Conservation (phyloP, 2,113 vertebrate genomes). For the Lepus europaeus region DNA sequence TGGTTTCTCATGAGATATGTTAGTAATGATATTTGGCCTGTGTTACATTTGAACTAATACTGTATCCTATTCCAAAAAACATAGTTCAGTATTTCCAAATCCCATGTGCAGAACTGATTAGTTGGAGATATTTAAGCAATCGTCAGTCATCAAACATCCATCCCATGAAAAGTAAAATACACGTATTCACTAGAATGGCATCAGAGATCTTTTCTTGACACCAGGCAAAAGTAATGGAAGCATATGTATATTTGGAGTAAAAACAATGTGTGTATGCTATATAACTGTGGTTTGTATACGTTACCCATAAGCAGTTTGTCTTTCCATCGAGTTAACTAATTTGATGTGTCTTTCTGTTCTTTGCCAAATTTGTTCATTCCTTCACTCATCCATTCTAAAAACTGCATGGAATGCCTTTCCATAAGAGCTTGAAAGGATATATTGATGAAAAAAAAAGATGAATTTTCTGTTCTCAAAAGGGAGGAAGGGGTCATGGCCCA, state of each 20-base stretch:
- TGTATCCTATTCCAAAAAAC: constrained; percentile 58
- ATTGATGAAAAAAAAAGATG: background rate
- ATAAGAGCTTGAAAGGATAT: background rate
- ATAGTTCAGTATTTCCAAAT: constrained; percentile 48
- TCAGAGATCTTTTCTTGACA: background rate
- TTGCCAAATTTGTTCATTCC: background rate
- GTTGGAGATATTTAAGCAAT: constrained; percentile 55
- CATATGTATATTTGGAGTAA: constrained; percentile 8
- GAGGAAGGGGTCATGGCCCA: background rate
- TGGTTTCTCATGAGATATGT: constrained; percentile 57
- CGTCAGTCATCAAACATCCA: constrained; percentile 46
- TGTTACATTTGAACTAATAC: constrained; percentile 39
- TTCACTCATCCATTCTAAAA: background rate
- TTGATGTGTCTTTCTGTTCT: constrained; percentile 7
- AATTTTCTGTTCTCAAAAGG: background rate
- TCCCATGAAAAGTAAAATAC: constrained; percentile 38
- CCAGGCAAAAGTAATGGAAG: background rate
- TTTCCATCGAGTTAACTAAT: background rate
- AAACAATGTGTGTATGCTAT: background rate
- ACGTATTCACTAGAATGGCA: background rate
- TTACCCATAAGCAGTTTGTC: background rate
- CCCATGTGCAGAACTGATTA: constrained; percentile 35
- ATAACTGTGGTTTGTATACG: background rate
- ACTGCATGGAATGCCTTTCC: background rate
- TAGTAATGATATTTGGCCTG: constrained; percentile 60